Evolutionary conservation across 1,140 invertebrate species (phyloP).

Genomic region (Drosophila nannoptera): DNA sequence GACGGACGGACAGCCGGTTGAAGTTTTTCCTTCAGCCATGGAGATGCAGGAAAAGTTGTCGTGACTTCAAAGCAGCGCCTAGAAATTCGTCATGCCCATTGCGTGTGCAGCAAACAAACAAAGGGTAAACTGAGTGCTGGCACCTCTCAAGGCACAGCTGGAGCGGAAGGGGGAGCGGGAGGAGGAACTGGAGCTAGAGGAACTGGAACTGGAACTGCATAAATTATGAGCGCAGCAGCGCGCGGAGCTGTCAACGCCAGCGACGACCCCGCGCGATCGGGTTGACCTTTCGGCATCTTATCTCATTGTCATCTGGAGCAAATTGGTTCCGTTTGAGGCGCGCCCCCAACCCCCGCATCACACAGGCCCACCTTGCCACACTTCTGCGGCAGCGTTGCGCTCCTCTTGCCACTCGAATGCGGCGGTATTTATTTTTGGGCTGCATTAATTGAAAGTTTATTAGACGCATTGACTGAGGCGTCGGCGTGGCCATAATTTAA

Average conservation of each 20-base stretch:
- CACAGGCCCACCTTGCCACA: constrained; percentile 31
- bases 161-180: not conserved
- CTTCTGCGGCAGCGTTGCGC: constrained; percentile 48
- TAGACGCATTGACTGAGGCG: constrained; percentile 46
- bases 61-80: constrained; percentile 58
- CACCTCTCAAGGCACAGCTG: constrained; percentile 29
- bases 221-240: constrained; percentile 61
- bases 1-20: not conserved
- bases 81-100: constrained; percentile 66
- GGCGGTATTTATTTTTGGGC: constrained; percentile 41
- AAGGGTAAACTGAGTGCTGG: constrained; percentile 9
- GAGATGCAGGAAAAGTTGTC: not conserved
- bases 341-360: constrained; percentile 1
- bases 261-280: constrained; percentile 19
- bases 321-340: constrained; percentile 58
- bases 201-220: constrained; percentile 56
- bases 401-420: not conserved
- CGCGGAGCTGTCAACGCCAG: constrained; percentile 67
- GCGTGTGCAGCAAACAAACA: constrained; percentile 42
- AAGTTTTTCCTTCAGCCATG: constrained; percentile 16
- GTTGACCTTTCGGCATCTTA: constrained; percentile 11
- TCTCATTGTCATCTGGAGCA: constrained; percentile 65
- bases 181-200: not conserved
- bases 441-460: constrained; percentile 74
- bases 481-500: constrained; percentile 54